These are phyloP conservation scores for Echiichthys vipera DNA, from an alignment of 2,797 vertebrate genomes.

Conservation along the genomic window DNA sequence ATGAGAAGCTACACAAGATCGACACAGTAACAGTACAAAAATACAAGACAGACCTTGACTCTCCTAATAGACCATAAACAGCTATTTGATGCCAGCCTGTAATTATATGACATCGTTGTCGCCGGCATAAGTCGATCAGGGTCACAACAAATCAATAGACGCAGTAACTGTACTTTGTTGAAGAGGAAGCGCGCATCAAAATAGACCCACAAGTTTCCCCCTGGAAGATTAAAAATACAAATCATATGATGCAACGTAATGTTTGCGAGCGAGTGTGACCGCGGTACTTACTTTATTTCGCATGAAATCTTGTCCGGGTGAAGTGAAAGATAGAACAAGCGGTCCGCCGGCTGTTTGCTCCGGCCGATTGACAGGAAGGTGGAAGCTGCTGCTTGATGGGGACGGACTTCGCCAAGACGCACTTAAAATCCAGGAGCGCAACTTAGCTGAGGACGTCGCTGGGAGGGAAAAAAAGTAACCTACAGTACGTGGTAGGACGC, in stretches of 20 bases:
- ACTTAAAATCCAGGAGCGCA: slow-evolving; percentile 88
- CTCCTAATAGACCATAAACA: slow-evolving; percentile 57
- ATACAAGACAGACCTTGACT: slow-evolving; percentile 52
- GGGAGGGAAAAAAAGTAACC: slow-evolving; percentile 75
- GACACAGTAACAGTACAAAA: slow-evolving; percentile 54
- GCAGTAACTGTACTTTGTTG: slow-evolving; percentile 70
- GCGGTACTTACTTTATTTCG: slow-evolving; percentile 85
- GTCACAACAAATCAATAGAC: slow-evolving; percentile 78
- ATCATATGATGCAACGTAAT: slow-evolving; percentile 6
- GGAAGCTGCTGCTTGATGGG: slow-evolving; percentile 74
- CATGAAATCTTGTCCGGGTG: slow-evolving; percentile 74
- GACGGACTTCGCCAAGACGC: slow-evolving; percentile 83
- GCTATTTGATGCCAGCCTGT: slow-evolving; percentile 58
- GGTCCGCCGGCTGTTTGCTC: slow-evolving; percentile 76
- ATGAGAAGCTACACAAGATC: slow-evolving; percentile 70
- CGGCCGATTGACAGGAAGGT: slow-evolving; percentile 77
- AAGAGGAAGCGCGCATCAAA: slow-evolving; percentile 64
- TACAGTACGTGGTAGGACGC: slow-evolving; percentile 72
- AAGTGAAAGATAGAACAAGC: slow-evolving; percentile 66
- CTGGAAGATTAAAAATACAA: slow-evolving; percentile 37
- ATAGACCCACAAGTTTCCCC: slow-evolving; percentile 69
- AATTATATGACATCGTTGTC: slow-evolving; percentile 62
- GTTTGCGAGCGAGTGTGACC: slow-evolving; percentile 45
- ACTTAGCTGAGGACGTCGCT: slow-evolving; percentile 76
- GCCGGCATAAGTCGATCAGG: slow-evolving; percentile 61